Base-by-base conservation (phyloP, 2,888 invertebrate genomes). In the Papilio elwesi region DNA sequence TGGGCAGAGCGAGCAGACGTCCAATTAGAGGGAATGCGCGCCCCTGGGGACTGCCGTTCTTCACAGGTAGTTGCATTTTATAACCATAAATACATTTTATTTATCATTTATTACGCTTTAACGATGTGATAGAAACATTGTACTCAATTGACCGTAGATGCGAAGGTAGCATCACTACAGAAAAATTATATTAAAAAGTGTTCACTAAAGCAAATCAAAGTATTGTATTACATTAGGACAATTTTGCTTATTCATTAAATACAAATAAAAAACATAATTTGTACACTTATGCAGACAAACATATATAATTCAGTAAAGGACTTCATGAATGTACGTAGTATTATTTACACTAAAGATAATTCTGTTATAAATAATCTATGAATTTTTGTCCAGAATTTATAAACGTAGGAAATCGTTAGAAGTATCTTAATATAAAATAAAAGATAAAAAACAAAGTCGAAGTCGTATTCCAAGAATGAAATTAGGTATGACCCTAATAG, bases 11-110 rank as follows among this genome's bases (percentile, higher is more conserved):
- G 86, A 82, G 83, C 88, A 86, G 87, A 86, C 88, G 81, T 87
- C 92, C 92, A 93, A 93, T 93, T 93, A 93, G 91, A 90, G 83
- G 91, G 92, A 91, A 92, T 91, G 90, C 83, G 84, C 84, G 84
- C 83, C 86, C 85, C 26, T 83, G 83, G 80, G 83, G 80, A 82
- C 80, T 80, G 74, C 76, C 76, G 74, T 74, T 80, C 81, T 82
- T 77, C 87, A 91, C 91, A 90, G 90, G 87, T 84, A 84, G 90
- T 79, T 74, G 59, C 64, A 51, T 67, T 63, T 71, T 73, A 71
- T 67, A 52, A 7, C 59, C 66, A 66, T 71, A 66, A 59, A 59
- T 57, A 38, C 38, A 65, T 47, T 70, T 49, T 48, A 57, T 26
- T 11, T 5, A 26, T 11, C 59, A 36, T 68, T 59, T 48, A 51